A percentile compares a stretch with the other conserved stretches of the same genome.
These are phyloP conservation scores for Chroicocephalus ridibundus DNA, from an alignment of 2,113 vertebrate genomes.

Conservation along the genomic window DNA sequence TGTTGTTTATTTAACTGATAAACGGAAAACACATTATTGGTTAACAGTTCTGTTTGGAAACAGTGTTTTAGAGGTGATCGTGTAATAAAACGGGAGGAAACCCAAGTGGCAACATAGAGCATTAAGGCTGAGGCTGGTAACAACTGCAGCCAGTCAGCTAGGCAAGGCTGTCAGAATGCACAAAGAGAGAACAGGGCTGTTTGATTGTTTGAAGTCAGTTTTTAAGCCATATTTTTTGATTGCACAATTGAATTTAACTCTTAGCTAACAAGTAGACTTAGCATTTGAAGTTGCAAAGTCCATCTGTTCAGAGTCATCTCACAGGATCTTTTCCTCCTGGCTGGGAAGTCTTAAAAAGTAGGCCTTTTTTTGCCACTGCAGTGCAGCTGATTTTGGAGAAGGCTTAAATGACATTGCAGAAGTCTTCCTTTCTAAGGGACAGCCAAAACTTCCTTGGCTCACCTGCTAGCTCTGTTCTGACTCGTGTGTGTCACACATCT, in stretches of 20 bases:
- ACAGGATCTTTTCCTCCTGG: background rate
- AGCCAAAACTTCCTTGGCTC: constrained; percentile 30
- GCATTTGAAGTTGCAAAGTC: background rate
- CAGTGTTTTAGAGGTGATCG: background rate
- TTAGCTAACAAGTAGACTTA: background rate
- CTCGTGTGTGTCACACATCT: constrained; percentile 2
- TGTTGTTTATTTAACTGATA: constrained; percentile 3
- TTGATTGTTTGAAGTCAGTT: constrained; percentile 5
- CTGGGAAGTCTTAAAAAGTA: background rate
- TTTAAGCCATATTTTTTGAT: constrained; percentile 10
- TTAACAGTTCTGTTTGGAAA: background rate
- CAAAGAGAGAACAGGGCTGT: background rate
- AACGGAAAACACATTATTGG: background rate
- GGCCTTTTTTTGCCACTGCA: background rate
- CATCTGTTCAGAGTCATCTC: background rate
- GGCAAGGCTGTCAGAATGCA: background rate
- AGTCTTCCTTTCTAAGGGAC: constrained; percentile 7
- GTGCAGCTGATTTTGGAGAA: constrained; percentile 8
- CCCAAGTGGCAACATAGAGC: background rate
- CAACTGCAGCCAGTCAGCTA: background rate
- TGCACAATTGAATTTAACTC: constrained; percentile 44
- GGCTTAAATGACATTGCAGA: constrained; percentile 20
- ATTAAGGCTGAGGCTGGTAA: background rate
- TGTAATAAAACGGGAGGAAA: background rate
- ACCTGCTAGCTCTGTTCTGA: constrained; percentile 30